These are phyloP conservation scores for Lerista edwardsae DNA, from an alignment of 2,797 vertebrate species.

Conservation along the genomic window DNA sequence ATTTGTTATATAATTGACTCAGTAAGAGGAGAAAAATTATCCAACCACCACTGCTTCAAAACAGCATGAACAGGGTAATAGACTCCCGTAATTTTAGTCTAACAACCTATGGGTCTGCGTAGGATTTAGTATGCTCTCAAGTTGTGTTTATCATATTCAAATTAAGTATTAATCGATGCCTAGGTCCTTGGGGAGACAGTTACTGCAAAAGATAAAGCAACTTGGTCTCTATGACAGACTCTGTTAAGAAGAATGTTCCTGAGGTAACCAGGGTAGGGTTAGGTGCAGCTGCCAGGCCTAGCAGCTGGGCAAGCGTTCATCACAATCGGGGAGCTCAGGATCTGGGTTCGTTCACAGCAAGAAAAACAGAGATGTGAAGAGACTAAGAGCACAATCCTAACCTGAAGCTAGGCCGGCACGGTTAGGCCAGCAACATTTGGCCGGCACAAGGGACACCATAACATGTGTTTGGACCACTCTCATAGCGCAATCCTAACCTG, in stretches of 20 bases:
- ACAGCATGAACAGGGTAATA: conserved; percentile 69
- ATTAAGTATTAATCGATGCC: conserved; percentile 28
- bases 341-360: neutral
- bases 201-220: conserved; percentile 36
- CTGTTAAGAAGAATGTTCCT: neutral
- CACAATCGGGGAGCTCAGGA: neutral
- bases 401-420: too few species aligned
- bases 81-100: conserved; percentile 68
- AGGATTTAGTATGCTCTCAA: conserved; percentile 54
- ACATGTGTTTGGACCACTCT: too few species aligned
- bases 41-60: conserved; percentile 67
- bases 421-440: too few species aligned
- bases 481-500: too few species aligned
- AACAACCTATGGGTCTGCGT: conserved; percentile 56
- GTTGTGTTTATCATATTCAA: conserved; percentile 35
- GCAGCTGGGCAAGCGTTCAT: neutral
- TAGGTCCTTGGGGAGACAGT: conserved; percentile 7
- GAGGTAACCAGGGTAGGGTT: neutral
- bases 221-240: neutral
- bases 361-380: neutral
- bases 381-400: too few species aligned
- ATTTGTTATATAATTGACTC: conserved; percentile 81
- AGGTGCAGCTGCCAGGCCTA: neutral
- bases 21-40: conserved; percentile 69
- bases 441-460: too few species aligned